Conservation (phyloP, 2,797 vertebrate species). For the Enteromius paludinosus region DNA sequence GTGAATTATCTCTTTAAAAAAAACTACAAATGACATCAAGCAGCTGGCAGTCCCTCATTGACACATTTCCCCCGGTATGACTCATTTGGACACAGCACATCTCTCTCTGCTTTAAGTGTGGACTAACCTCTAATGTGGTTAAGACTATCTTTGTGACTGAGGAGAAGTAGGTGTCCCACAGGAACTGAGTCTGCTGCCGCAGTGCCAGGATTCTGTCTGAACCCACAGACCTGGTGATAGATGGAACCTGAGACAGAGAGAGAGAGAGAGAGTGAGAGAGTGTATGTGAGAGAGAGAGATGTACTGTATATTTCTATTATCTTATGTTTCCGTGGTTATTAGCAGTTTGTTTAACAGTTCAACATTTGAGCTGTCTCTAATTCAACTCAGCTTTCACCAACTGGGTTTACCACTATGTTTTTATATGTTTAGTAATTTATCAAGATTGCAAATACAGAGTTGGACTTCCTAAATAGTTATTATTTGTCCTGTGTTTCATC, state of each 20-base stretch:
- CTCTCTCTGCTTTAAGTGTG: slow-evolving; percentile 24
- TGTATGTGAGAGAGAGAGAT: background rate
- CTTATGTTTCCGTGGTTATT: background rate
- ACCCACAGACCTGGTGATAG: slow-evolving; percentile 80
- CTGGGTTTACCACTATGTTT: background rate
- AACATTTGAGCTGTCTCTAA: background rate
- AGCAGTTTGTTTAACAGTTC: background rate
- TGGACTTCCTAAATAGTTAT: background rate
- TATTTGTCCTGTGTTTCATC: background rate
- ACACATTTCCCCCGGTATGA: background rate
- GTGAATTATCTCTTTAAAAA: too few species aligned
- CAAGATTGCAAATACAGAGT: background rate
- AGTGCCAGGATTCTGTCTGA: slow-evolving; percentile 80
- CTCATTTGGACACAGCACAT: background rate
- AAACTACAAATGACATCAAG: background rate
- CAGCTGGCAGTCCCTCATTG: background rate
- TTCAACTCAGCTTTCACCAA: background rate
- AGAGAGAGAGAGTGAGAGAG: slow-evolving; percentile 45
- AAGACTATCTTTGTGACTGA: slow-evolving; percentile 83
- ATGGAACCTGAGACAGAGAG: slow-evolving; percentile 77
- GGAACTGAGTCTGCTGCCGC: slow-evolving; percentile 85
- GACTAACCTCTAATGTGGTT: slow-evolving; percentile 83
- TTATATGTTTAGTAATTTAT: background rate
- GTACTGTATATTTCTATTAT: too few species aligned
- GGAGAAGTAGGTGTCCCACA: slow-evolving; percentile 86